These are phyloP conservation scores for Stegodyphus dumicola DNA, from an alignment of 1,140 invertebrate species.

Conservation along the genomic window DNA sequence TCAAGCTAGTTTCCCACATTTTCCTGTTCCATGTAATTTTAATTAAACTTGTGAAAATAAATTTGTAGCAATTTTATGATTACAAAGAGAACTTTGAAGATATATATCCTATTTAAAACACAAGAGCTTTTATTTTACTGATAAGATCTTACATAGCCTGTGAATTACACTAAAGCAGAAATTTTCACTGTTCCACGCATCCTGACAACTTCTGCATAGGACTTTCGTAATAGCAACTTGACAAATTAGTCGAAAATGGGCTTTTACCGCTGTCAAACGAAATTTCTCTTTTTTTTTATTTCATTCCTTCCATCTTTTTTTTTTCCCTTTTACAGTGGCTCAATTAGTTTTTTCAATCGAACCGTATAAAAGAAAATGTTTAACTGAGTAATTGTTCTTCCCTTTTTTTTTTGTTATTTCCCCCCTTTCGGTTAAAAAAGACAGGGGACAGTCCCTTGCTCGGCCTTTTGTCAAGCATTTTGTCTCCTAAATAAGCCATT, in stretches of 20 bases:
- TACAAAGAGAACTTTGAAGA: too few relatives aligned
- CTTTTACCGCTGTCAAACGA: constrained; percentile 47
- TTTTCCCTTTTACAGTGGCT: constrained; percentile 40
- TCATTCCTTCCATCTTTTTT: constrained; percentile 2
- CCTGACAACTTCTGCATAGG: too few relatives aligned
- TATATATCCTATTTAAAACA: too few relatives aligned
- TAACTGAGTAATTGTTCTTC: constrained; percentile 60
- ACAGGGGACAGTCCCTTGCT: constrained; percentile 25
- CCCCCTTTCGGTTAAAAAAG: constrained; percentile 9
- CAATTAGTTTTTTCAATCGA: constrained; percentile 61
- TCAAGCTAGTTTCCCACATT: too few relatives aligned
- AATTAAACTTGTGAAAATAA: too few relatives aligned
- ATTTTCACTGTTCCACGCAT: too few relatives aligned
- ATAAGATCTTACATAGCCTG: too few relatives aligned
- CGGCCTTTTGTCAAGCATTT: constrained; percentile 52
- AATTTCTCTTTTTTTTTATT: constrained; percentile 29
- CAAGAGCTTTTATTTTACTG: too few relatives aligned
- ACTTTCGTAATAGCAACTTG: constrained; percentile 19
- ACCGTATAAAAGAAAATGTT: constrained; percentile 61
- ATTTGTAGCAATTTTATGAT: too few relatives aligned
- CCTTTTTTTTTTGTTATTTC: constrained; percentile 16
- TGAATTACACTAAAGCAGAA: too few relatives aligned
- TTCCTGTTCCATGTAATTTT: too few relatives aligned
- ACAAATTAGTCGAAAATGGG: constrained; percentile 59
- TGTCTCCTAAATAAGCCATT: constrained; percentile 61